Percentiles rank a stretch among this genome's conserved stretches.
These are phyloP conservation scores for Drosophila anomelani DNA, from an alignment of 2,888 invertebrate species.

Conservation along the genomic window DNA sequence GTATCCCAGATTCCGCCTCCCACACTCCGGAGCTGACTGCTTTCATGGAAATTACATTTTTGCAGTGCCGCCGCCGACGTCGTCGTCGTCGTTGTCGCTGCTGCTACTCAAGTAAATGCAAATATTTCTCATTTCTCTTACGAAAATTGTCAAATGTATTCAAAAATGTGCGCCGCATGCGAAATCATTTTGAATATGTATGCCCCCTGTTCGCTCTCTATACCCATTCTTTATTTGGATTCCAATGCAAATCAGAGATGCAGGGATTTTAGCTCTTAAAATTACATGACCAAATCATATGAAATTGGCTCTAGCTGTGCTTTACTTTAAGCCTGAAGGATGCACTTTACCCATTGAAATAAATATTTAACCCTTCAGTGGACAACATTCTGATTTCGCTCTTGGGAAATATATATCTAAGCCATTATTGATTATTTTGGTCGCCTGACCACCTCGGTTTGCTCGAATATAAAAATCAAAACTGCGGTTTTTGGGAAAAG, in stretches of 20 bases:
- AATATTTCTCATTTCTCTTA: slow-evolving; percentile 80
- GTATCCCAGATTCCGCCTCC: slow-evolving; percentile 7
- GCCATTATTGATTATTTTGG: slow-evolving; percentile 5
- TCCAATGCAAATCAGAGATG: slow-evolving; percentile 64
- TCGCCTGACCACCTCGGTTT: background rate
- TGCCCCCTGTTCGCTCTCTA: slow-evolving; percentile 26
- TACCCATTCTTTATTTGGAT: slow-evolving; percentile 53
- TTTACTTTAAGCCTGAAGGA: background rate
- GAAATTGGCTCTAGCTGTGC: slow-evolving; percentile 39
- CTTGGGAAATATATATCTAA: too few relatives aligned
- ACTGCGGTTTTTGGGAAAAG: slow-evolving; percentile 31
- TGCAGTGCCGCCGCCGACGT: slow-evolving; percentile 55
- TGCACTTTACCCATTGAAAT: background rate
- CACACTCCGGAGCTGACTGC: slow-evolving; percentile 51
- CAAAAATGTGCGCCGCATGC: slow-evolving; percentile 80
- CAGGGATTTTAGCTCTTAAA: slow-evolving; percentile 51
- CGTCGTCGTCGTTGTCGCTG: slow-evolving; percentile 28
- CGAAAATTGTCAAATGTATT: slow-evolving; percentile 80
- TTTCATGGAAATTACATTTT: slow-evolving; percentile 81
- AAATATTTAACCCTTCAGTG: background rate
- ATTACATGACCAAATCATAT: slow-evolving; percentile 42
- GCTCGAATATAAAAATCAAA: slow-evolving; percentile 22
- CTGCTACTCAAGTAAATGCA: slow-evolving; percentile 81
- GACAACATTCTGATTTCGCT: background rate
- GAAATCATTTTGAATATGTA: slow-evolving; percentile 80